Conservation (phyloP, 2,113 vertebrate genomes). For the Eulemur macaco region DNA sequence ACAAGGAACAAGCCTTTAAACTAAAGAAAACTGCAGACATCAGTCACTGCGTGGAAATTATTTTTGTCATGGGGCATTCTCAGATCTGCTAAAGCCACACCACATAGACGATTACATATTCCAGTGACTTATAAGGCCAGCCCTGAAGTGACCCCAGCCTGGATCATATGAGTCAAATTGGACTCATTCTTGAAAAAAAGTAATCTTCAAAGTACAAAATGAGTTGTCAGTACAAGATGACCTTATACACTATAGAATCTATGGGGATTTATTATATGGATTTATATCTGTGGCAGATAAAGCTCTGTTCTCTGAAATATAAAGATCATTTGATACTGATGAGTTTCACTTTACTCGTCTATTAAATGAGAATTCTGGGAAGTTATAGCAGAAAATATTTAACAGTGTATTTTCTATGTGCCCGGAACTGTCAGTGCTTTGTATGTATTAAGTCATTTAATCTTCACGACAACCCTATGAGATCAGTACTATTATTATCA, state of each 20-base stretch:
- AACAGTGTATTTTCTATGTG: neutral
- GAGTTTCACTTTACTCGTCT: neutral
- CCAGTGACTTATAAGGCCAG: neutral
- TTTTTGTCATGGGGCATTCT: slow-evolving; percentile 51
- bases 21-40: neutral
- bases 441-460: neutral
- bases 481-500: neutral
- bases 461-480: neutral
- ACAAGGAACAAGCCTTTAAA: neutral
- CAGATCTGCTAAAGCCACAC: slow-evolving; percentile 13
- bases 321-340: neutral
- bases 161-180: slow-evolving; percentile 37
- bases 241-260: neutral
- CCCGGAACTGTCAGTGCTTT: neutral
- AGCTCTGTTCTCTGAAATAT: neutral
- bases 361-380: neutral
- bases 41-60: neutral
- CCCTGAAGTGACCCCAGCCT: neutral
- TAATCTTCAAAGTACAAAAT: neutral
- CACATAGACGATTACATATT: neutral
- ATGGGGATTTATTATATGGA: neutral
- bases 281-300: neutral
- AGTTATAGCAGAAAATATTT: neutral
- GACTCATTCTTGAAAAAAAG: neutral
- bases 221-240: neutral